Percentiles rank a stretch among this genome's conserved stretches.
Evolutionary conservation across 2,888 invertebrate species (phyloP).

Genomic region (Tolmerus cingulatus): DNA sequence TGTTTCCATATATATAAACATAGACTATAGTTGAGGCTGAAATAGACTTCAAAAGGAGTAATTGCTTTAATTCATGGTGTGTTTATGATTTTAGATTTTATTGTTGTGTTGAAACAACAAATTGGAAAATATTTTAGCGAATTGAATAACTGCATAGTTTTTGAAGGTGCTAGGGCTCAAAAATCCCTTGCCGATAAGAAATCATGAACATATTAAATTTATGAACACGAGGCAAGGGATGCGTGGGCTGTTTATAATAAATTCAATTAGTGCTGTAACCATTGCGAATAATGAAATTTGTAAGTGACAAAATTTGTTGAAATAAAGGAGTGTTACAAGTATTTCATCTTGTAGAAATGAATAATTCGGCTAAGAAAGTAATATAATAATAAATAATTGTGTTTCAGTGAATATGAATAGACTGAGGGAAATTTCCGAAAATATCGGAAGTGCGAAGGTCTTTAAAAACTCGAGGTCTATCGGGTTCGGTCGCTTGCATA

Average conservation of each 20-base stretch:
- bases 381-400: background rate
- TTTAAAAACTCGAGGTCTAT: background rate
- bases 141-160: background rate
- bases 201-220: background rate
- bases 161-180: background rate
- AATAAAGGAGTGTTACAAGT: background rate
- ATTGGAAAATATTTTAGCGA: background rate
- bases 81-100: background rate
- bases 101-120: background rate
- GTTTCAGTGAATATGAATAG: background rate
- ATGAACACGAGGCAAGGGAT: background rate
- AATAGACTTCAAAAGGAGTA: background rate
- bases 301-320: background rate
- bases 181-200: background rate
- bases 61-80: background rate
- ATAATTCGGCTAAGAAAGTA: background rate
- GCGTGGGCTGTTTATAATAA: background rate
- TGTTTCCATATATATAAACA: background rate
- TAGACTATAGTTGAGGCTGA: slow-evolving; percentile 5
- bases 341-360: background rate
- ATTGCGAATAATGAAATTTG: background rate
- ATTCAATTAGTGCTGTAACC: background rate
- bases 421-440: background rate
- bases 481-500: background rate
- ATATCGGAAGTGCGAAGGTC: background rate